Evolutionary conservation across 1,140 invertebrate species (phyloP).

Genomic region (Drosophila orosa): DNA sequence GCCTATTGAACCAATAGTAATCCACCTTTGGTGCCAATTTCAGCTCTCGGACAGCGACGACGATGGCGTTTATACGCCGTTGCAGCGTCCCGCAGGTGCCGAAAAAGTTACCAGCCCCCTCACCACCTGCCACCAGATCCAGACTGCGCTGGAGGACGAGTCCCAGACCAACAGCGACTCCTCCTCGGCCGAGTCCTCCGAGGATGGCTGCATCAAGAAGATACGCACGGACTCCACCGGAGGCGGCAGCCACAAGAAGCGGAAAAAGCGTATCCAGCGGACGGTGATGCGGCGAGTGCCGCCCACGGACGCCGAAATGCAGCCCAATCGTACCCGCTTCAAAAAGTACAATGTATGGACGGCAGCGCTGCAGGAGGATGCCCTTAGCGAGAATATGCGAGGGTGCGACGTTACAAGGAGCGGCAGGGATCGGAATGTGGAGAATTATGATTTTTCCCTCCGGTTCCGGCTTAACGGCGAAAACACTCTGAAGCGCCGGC

Average conservation of each 20-base stretch:
- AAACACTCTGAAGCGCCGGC: slow-evolving; percentile 77
- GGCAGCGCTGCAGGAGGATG: slow-evolving; percentile 87
- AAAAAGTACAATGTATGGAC: slow-evolving; percentile 88
- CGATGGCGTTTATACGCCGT: slow-evolving; percentile 84
- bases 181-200: slow-evolving; percentile 65
- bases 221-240: slow-evolving; percentile 65
- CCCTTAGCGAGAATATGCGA: slow-evolving; percentile 86
- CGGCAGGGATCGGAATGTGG: slow-evolving; percentile 86
- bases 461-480: slow-evolving; percentile 72
- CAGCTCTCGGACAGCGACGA: slow-evolving; percentile 68
- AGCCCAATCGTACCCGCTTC: slow-evolving; percentile 55
- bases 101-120: slow-evolving; percentile 53
- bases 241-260: slow-evolving; percentile 45
- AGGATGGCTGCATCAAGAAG: slow-evolving; percentile 77
- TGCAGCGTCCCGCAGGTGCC: slow-evolving; percentile 82
- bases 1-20: background rate
- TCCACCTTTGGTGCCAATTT: background rate
- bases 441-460: slow-evolving; percentile 86
- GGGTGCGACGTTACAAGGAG: slow-evolving; percentile 85
- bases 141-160: slow-evolving; percentile 65
- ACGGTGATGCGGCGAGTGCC: slow-evolving; percentile 85
- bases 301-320: slow-evolving; percentile 80
- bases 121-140: slow-evolving; percentile 66
- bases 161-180: slow-evolving; percentile 69
- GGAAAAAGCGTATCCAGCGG: slow-evolving; percentile 79